Percentiles rank a stretch among this genome's conserved stretches.
These are phyloP conservation scores for Chrysocyon brachyurus DNA, from an alignment of 2,797 vertebrate species.

Conservation along the genomic window DNA sequence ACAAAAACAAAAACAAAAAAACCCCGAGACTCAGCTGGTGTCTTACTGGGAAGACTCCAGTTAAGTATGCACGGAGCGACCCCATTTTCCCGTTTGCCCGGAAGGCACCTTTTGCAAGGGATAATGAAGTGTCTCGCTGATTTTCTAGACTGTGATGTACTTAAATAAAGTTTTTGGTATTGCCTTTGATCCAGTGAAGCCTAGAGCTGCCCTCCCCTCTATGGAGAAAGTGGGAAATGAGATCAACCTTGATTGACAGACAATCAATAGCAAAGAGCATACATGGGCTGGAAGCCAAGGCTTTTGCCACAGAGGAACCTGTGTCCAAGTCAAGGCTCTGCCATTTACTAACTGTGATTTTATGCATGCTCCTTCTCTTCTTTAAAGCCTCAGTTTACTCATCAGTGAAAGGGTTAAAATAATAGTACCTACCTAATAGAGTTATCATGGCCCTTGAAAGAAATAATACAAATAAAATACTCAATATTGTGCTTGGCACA, in stretches of 20 bases:
- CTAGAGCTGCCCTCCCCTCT: background rate
- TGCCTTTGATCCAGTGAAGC: slow-evolving; percentile 71
- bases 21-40: background rate
- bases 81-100: slow-evolving; percentile 27
- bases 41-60: slow-evolving; percentile 39
- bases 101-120: slow-evolving; percentile 73
- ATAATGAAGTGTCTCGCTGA: slow-evolving; percentile 73
- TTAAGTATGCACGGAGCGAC: slow-evolving; percentile 34
- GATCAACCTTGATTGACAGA: slow-evolving; percentile 9
- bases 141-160: slow-evolving; percentile 73
- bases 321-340: background rate
- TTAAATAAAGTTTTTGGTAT: slow-evolving; percentile 70
- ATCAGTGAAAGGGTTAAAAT: background rate
- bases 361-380: background rate
- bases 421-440: background rate
- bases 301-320: background rate
- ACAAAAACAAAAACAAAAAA: background rate
- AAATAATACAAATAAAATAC: background rate
- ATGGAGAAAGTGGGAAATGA: background rate
- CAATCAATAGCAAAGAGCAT: background rate
- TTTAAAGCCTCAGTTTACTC: background rate
- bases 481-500: background rate
- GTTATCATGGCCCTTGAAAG: background rate
- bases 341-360: background rate
- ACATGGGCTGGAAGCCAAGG: background rate